Evolutionary conservation across 2,113 vertebrate genomes (phyloP).

Genomic region (Rousettus leschenaultii): DNA sequence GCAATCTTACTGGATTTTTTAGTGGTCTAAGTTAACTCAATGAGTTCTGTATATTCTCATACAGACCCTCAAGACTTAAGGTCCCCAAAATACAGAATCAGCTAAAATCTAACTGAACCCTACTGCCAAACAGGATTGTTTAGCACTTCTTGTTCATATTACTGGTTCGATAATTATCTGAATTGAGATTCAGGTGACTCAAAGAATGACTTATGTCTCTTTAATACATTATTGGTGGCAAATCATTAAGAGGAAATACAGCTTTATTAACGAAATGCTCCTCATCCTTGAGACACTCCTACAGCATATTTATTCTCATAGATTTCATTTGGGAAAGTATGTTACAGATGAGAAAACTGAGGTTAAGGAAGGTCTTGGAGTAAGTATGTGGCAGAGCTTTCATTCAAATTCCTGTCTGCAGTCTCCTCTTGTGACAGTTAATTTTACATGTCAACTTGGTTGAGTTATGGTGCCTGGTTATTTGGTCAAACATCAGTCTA

Average conservation of each 20-base stretch:
- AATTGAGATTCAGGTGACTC: not conserved
- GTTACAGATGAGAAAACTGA: not conserved
- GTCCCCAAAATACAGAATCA: not conserved
- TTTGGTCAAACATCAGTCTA: not conserved
- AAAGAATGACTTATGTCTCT: not conserved
- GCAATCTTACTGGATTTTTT: not conserved
- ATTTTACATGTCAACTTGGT: fast-evolving
- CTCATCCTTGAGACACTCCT: not conserved
- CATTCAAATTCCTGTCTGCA: too few relatives aligned
- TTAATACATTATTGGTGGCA: not conserved
- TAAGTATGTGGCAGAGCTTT: not conserved
- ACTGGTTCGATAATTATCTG: not conserved
- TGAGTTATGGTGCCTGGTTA: too few relatives aligned
- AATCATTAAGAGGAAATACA: not conserved
- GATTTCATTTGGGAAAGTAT: not conserved
- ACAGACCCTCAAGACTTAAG: not conserved
- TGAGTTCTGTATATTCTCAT: not conserved
- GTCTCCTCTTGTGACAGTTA: not conserved
- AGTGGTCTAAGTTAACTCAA: not conserved
- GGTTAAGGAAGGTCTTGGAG: not conserved
- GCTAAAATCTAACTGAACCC: not conserved
- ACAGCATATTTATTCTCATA: not conserved
- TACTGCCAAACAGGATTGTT: too few relatives aligned
- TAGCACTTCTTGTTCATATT: too few relatives aligned
- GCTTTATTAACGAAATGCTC: not conserved